Conservation (phyloP, 2,113 vertebrate species). For the Osmerus mordax region DNA sequence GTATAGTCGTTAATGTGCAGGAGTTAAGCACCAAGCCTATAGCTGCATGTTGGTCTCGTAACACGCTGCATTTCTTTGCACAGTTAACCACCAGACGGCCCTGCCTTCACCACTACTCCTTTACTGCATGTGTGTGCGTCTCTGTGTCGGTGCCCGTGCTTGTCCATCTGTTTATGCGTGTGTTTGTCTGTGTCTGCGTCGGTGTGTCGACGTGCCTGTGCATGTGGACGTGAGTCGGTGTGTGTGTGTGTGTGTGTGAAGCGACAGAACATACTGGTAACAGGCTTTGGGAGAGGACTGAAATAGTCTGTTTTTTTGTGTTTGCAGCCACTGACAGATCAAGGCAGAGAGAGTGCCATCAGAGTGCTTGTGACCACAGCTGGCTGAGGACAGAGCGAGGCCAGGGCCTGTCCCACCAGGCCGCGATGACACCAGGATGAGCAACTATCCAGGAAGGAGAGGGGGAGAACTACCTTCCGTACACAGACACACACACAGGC, state of each 20-base stretch:
- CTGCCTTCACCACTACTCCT: background rate
- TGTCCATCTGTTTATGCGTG: background rate
- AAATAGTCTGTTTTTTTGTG: conserved; percentile 31
- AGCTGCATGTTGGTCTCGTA: conserved; percentile 64
- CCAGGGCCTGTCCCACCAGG: conserved; percentile 15
- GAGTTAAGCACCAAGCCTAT: conserved; percentile 55
- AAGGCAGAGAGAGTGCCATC: conserved; percentile 55
- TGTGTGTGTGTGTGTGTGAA: conserved; percentile 39
- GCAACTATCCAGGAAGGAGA: conserved; percentile 32
- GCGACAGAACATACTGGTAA: conserved; percentile 18
- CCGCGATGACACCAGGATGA: conserved; percentile 52
- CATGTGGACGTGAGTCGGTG: background rate
- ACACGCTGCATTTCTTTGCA: conserved; percentile 57
- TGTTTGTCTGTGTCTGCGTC: background rate
- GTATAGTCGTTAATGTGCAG: conserved; percentile 65
- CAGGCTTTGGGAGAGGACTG: conserved; percentile 27
- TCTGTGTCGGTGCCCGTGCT: background rate
- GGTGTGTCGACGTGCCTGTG: background rate
- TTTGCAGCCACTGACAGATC: conserved; percentile 54
- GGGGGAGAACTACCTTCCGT: conserved; percentile 17
- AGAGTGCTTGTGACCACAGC: conserved; percentile 52
- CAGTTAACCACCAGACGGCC: conserved; percentile 44
- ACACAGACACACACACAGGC: conserved; percentile 21
- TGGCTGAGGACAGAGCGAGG: conserved; percentile 47
- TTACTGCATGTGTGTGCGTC: conserved; percentile 8